A percentile compares a stretch with the other conserved stretches of the same genome.
Conservation (phyloP, 2,888 invertebrate genomes). For the Oligia fasciuncula region DNA sequence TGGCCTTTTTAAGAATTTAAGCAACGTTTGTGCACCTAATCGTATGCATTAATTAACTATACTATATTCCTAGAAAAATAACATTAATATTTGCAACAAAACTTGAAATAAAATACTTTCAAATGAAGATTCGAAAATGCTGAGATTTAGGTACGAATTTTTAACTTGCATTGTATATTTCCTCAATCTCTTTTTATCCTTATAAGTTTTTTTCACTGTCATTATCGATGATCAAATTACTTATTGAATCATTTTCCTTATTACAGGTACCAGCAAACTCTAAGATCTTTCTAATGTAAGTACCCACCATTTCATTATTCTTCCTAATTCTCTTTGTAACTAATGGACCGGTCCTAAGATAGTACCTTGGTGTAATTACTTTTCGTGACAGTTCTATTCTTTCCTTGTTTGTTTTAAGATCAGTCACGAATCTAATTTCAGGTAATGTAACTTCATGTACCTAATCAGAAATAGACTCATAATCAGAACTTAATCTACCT, state of each 20-base stretch:
- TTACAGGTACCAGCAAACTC: conserved; percentile 34
- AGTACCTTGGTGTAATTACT: conserved; percentile 28
- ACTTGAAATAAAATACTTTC: not conserved
- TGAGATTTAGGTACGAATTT: not conserved
- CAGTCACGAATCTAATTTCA: conserved; percentile 44
- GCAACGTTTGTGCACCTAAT: not conserved
- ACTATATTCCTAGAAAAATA: no score
- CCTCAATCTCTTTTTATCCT: not conserved
- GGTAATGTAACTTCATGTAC: conserved; percentile 20
- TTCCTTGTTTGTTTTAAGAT: not conserved
- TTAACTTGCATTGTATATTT: not conserved
- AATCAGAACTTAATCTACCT: conserved; percentile 37
- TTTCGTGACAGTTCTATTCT: conserved; percentile 2
- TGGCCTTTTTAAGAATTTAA: not conserved
- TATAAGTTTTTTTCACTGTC: not conserved
- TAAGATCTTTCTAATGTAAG: conserved; percentile 26
- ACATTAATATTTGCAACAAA: not conserved
- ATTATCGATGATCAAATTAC: not conserved
- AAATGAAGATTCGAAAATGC: not conserved
- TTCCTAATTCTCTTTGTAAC: conserved; percentile 1
- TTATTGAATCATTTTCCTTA: not conserved
- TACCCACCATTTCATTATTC: not conserved
- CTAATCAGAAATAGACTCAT: conserved; percentile 29
- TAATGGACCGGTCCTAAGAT: conserved; percentile 21
- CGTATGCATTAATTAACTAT: not conserved